phyloP scores from a whole-genome alignment of 2,888 invertebrate genomes.

The Hypercompe scribonia region DNA sequence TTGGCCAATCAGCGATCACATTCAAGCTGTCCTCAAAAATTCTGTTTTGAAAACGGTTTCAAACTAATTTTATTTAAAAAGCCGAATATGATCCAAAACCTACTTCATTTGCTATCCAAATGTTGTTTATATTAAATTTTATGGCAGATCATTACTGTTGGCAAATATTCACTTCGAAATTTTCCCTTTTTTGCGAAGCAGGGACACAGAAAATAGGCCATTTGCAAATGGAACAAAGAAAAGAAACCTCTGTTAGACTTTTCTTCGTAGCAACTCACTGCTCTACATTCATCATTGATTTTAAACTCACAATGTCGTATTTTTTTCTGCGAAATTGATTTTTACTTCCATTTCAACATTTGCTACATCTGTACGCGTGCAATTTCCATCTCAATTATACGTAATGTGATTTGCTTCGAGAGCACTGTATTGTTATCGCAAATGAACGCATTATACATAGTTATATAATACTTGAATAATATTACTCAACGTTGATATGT shows the following conservation, averaged over 20 bases:
- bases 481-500: neutral
- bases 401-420: conserved; percentile 16
- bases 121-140: neutral
- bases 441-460: neutral
- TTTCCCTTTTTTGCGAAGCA: neutral
- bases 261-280: conserved; percentile 3
- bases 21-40: neutral
- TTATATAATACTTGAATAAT: neutral
- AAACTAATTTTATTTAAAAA: too few species aligned
- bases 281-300: conserved; percentile 13
- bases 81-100: neutral
- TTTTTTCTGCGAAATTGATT: conserved; percentile 5
- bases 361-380: conserved; percentile 15
- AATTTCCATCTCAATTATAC: neutral
- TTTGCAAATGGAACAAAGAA: conserved; percentile 13
- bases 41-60: too few species aligned
- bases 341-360: conserved; percentile 8
- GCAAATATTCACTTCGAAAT: conserved; percentile 7
- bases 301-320: conserved; percentile 3
- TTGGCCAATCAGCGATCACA: neutral
- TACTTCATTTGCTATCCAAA: neutral
- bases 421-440: conserved; percentile 5
- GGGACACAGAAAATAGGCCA: conserved; percentile 18
- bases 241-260: conserved; percentile 8
- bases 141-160: conserved; percentile 1